These are phyloP conservation scores for Rynchops niger DNA, from an alignment of 2,113 vertebrate species.

Conservation along the genomic window DNA sequence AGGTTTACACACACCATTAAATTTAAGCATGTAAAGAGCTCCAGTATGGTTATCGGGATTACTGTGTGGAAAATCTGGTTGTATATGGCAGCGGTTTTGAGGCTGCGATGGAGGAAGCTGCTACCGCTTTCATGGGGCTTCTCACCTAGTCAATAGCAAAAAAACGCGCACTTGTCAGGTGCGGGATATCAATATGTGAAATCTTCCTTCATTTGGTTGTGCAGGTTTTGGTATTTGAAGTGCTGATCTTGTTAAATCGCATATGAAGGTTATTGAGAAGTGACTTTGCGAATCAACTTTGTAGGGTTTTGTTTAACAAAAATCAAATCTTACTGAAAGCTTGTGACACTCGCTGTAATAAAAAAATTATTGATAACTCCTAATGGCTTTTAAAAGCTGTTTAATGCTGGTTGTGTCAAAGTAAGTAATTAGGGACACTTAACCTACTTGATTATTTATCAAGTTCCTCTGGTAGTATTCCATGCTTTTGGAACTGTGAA, in stretches of 20 bases:
- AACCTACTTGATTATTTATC: slow-evolving; percentile 32
- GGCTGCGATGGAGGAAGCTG: neutral
- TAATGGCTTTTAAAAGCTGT: slow-evolving; percentile 46
- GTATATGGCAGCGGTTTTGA: neutral
- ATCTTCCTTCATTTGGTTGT: neutral
- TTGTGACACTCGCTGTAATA: neutral
- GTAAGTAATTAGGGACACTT: slow-evolving; percentile 40
- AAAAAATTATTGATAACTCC: slow-evolving; percentile 10
- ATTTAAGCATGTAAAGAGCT: neutral
- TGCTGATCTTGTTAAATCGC: neutral
- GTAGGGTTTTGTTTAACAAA: slow-evolving; percentile 43
- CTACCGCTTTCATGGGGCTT: neutral
- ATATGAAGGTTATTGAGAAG: neutral
- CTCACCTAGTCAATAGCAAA: neutral
- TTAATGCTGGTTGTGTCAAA: slow-evolving; percentile 34
- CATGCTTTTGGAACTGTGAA: neutral
- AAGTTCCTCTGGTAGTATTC: neutral
- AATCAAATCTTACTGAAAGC: slow-evolving; percentile 48
- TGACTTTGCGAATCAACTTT: neutral
- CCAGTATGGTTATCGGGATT: rapidly evolving
- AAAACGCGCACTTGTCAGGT: neutral
- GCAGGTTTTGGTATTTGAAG: neutral
- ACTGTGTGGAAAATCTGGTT: neutral
- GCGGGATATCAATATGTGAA: neutral
- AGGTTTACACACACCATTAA: neutral